Evolutionary conservation across 2,888 invertebrate genomes (phyloP), one percentile per base, ranked within the genome.

Genomic region (Muscina levida): DNA sequence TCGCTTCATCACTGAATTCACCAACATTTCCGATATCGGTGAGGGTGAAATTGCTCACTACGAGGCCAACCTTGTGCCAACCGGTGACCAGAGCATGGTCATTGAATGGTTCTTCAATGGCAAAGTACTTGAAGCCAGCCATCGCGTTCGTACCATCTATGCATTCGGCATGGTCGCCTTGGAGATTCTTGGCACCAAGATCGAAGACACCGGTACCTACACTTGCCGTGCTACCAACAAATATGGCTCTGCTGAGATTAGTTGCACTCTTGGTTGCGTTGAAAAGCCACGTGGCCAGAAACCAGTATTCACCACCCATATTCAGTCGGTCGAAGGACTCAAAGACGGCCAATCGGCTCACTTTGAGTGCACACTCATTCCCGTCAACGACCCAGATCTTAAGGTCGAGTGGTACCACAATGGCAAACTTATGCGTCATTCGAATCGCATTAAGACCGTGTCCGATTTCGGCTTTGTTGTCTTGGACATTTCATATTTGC

Each of bases 31-130:
- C 10, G 96, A 97, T 86, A 92, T 99, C 65, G 95, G 95, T 48
- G 99, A 99, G 91, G 98, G 98, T 75, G 97, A 99, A 91, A 95
- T 98, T 84, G 98, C 98, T 84, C 98, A 99, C 90, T 98, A 98
- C 90, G 99, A 99, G 92, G 98, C 98, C 44, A 97, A 97, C 65
- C 93, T 99, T 6, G 95, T 97, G 67, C 99, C 99, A 11, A 95
- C 96, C 62, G 97, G 97, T 11, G 97, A 97, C 87, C 97, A 97
- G 90, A 96, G 95, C 24, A 97, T 98, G 97, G 94, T 95, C 26
- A 96, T 98, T 71, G 97, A 98, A 92, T 98, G 97, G 97, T 97
- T 97, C 93, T 97, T 96, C 89, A 97, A 99, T 89, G 97, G 96
- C 37, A 95, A 97, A 89, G 92, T 95, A 1, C 92, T 97, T 80